A percentile compares a stretch with the other conserved stretches of the same genome.
These are phyloP conservation scores for Eucidaris tribuloides DNA, from an alignment of 35 echinoderm and acorn worm genomes.

Conservation along the genomic window DNA sequence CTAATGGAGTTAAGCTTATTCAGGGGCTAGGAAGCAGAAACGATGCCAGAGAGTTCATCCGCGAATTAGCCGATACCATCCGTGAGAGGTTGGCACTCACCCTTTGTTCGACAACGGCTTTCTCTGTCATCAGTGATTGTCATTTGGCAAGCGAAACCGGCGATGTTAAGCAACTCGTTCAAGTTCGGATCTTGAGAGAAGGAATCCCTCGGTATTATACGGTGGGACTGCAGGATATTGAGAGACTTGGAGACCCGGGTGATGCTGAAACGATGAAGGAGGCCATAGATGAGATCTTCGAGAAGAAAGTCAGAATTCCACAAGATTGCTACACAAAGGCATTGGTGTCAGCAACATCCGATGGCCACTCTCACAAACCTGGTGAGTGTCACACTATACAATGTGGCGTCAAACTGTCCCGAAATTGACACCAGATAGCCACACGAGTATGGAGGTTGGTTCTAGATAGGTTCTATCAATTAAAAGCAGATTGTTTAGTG, in stretches of 20 bases:
- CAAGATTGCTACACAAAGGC: conserved; percentile 43
- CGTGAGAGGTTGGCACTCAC: conserved; percentile 19
- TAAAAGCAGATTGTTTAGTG: too few species aligned
- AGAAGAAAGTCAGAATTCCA: conserved; percentile 18
- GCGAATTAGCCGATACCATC: conserved; percentile 51
- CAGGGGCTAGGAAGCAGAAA: conserved; percentile 5
- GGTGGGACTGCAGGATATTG: conserved; percentile 57
- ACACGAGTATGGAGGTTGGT: too few species aligned
- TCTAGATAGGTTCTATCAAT: too few species aligned
- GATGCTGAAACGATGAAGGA: conserved; percentile 45
- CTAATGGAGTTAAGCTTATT: conserved; percentile 27
- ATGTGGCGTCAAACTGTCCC: too few species aligned
- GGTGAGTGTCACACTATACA: not conserved
- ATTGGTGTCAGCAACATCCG: conserved; percentile 53
- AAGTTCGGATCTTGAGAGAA: conserved; percentile 20
- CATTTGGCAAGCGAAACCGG: conserved; percentile 62
- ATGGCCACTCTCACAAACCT: conserved; percentile 60
- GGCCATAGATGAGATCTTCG: too few species aligned
- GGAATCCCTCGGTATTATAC: conserved; percentile 39
- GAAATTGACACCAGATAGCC: too few species aligned
- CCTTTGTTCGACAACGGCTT: conserved; percentile 20
- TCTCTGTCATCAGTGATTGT: conserved; percentile 56
- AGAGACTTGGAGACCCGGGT: conserved; percentile 56
- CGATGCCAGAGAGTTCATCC: conserved; percentile 39
- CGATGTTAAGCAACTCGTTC: conserved; percentile 43